phyloP scores from a whole-genome alignment of 2,888 invertebrate genomes.

The Yponomeuta plumbellus region DNA sequence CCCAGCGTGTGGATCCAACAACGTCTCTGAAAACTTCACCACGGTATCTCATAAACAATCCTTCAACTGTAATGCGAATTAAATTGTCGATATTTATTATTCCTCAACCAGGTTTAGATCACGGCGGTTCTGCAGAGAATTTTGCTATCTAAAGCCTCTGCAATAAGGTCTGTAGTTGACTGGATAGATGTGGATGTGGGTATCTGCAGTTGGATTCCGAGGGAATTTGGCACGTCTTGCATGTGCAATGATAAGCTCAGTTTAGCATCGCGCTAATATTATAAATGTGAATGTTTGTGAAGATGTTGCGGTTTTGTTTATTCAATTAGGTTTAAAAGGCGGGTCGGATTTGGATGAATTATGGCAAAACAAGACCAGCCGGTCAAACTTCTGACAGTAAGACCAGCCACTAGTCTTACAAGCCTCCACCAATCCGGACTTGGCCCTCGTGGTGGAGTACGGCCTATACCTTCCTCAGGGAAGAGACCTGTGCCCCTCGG shows the following conservation, averaged over 20 bases:
- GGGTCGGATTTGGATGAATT: too few relatives aligned
- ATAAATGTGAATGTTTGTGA: too few relatives aligned
- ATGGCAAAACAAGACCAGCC: too few relatives aligned
- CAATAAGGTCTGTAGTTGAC: not conserved
- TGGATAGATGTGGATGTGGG: not conserved
- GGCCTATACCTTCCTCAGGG: too few relatives aligned
- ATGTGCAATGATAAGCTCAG: not conserved
- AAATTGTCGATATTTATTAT: conserved; percentile 37
- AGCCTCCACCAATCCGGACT: too few relatives aligned
- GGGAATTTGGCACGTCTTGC: not conserved
- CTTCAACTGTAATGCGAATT: conserved; percentile 27
- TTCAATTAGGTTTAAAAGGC: too few relatives aligned
- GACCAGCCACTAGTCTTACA: too few relatives aligned
- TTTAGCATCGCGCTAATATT: not conserved
- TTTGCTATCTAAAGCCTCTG: not conserved
- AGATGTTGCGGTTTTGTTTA: too few relatives aligned
- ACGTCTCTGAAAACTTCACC: conserved; percentile 37
- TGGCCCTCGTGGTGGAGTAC: too few relatives aligned
- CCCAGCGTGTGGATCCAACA: conserved; percentile 3
- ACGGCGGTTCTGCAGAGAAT: not conserved
- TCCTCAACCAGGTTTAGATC: not conserved
- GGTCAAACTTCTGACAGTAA: too few relatives aligned
- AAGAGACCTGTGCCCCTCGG: too few relatives aligned
- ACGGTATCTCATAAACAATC: conserved; percentile 36
- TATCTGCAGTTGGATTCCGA: not conserved